These are phyloP conservation scores for Epinephelus moara DNA, from an alignment of 2,113 vertebrate species.

Conservation along the genomic window DNA sequence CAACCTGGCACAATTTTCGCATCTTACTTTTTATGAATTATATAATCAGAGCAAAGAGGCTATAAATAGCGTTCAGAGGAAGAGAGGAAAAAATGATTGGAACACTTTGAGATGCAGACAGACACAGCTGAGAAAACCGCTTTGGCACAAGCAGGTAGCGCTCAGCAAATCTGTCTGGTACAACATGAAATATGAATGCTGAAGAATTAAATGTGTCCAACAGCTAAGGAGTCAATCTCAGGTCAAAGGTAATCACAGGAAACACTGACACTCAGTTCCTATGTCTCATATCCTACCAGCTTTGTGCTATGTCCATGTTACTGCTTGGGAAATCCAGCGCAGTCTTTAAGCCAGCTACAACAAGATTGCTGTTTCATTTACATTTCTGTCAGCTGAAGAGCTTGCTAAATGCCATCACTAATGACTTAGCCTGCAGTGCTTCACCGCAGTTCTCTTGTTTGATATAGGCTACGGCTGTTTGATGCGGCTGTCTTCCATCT, in stretches of 20 bases:
- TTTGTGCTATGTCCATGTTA: background rate
- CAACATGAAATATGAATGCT: conserved; percentile 8
- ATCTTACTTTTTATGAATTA: conserved; percentile 77
- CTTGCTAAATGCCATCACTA: conserved; percentile 70
- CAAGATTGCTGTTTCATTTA: conserved; percentile 56
- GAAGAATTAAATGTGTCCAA: conserved; percentile 17
- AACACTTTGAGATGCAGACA: conserved; percentile 68
- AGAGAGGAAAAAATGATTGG: conserved; percentile 56
- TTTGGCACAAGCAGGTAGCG: conserved; percentile 50
- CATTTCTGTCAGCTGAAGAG: conserved; percentile 75
- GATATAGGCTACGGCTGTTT: conserved; percentile 58
- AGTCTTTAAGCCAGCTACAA: conserved; percentile 34
- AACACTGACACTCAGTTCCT: background rate
- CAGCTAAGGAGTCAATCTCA: background rate
- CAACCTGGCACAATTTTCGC: conserved; percentile 68
- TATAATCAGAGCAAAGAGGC: conserved; percentile 75
- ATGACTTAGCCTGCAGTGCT: conserved; percentile 66
- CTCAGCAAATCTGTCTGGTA: conserved; percentile 23
- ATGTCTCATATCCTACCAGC: background rate
- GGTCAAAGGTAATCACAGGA: background rate
- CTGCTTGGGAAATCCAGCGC: conserved; percentile 1
- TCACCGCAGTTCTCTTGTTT: conserved; percentile 53
- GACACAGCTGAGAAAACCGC: conserved; percentile 49
- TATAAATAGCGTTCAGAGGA: conserved; percentile 77
- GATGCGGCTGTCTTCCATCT: conserved; percentile 57